Evolutionary conservation across 2,888 invertebrate genomes (phyloP), one percentile per base, ranked within the genome.

Genomic region (Agrochola macilenta): DNA sequence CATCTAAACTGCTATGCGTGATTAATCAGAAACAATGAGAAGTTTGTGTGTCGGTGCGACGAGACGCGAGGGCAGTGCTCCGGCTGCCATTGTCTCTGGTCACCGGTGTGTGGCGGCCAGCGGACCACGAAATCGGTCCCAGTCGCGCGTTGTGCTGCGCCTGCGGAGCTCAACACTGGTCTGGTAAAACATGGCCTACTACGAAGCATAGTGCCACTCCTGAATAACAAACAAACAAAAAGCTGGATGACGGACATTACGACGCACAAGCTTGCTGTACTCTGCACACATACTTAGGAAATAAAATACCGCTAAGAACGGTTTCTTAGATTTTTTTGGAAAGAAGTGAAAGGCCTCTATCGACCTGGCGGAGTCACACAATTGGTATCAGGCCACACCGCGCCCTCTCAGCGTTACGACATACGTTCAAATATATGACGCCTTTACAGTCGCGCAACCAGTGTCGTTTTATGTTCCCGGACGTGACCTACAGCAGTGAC

Each of bases 61-160:
- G 91, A 90, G 89, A 88, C 81, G 84, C 85, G 93, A 92, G 95
- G 94, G 93, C 94, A 94, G 89, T 93, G 95, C 94, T 93, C 94
- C 89, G 92, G 87, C 73, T 88, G 89, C 91, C 93, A 95, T 96
- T 96, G 96, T 96, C 92, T 93, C 88, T 91, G 93, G 85, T 88
- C 96, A 96, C 90, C 94, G 95, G 95, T 92, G 95, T 96, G 96
- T 95, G 92, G 93, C 93, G 92, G 86, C 86, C 95, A 95, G 91
- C 94, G 93, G 93, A 96, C 93, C 96, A 95, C 95, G 94, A 96
- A 96, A 96, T 96, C 96, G 95, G 90, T 95, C 93, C 93, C 92
- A 93, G 93, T 91, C 92, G 89, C 92, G 88, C 90, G 89, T 82
- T 85, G 82, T 81, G 88, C 87, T 87, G 87, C 86, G 84, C 85